Percentiles rank a stretch among this genome's conserved stretches.
Evolutionary conservation across 2,113 vertebrate genomes (phyloP).

Genomic region (Sialia sialis): DNA sequence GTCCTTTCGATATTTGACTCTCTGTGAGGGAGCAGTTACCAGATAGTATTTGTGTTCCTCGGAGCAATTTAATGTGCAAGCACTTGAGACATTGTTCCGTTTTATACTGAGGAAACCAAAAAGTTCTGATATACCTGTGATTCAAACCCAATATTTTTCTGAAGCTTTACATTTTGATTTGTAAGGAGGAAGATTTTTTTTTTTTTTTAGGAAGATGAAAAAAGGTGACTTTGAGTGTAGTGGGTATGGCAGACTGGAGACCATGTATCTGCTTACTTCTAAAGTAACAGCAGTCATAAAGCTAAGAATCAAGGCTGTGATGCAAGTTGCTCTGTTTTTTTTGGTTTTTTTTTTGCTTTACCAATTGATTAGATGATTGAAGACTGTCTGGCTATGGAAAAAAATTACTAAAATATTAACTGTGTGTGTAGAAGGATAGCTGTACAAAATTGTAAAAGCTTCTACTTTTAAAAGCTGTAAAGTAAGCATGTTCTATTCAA

Average conservation of each 20-base stretch:
- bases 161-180: not conserved
- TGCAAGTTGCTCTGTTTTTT: not conserved
- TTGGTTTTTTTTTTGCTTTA: not conserved
- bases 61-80: not conserved
- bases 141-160: not conserved
- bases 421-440: not conserved
- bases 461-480: not conserved
- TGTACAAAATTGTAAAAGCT: not conserved
- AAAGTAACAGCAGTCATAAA: not conserved
- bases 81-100: not conserved
- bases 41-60: not conserved
- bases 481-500: not conserved
- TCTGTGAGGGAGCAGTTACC: not conserved
- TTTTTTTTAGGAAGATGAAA: not conserved
- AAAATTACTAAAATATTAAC: not conserved
- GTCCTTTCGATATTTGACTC: not conserved
- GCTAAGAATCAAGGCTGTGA: not conserved
- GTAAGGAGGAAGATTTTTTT: not conserved
- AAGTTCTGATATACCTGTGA: not conserved
- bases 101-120: not conserved
- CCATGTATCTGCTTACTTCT: not conserved
- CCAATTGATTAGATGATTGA: not conserved
- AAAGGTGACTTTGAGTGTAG: not conserved
- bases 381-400: not conserved
- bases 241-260: not conserved